Evolutionary conservation across 1,140 invertebrate species (phyloP).

Genomic region (Hesperophylax magnus): DNA sequence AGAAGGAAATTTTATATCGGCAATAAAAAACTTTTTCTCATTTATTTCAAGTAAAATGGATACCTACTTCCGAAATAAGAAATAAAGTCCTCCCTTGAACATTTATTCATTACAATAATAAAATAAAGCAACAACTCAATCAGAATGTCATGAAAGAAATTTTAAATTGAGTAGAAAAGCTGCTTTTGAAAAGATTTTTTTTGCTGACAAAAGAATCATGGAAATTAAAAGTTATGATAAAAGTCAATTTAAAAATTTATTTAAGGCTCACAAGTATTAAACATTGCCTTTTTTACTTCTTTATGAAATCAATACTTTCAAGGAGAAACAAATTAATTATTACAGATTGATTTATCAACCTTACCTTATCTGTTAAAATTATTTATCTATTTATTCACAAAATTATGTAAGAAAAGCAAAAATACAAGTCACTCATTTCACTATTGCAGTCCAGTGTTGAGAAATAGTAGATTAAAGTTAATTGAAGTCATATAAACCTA

Average conservation of each 20-base stretch:
- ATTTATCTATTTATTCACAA: no score
- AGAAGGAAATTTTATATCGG: no score
- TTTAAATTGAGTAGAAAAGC: background rate
- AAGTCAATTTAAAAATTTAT: background rate
- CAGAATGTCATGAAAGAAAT: background rate
- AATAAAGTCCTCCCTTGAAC: background rate
- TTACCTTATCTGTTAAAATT: no score
- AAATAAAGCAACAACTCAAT: background rate
- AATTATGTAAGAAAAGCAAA: no score
- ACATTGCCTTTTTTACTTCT: background rate
- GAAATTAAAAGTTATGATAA: background rate
- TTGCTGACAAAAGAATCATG: background rate
- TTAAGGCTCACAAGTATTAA: background rate
- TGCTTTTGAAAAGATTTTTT: background rate
- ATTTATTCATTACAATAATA: conserved; percentile 10
- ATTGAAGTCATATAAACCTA: no score
- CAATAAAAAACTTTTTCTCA: background rate
- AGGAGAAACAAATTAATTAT: no score
- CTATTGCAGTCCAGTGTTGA: no score
- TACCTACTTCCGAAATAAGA: background rate
- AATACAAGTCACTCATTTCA: no score
- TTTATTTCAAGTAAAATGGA: background rate
- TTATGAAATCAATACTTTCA: no score
- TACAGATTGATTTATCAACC: no score
- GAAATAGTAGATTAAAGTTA: no score